phyloP scores from a whole-genome alignment of 2,113 vertebrate species.

The Dipodomys merriami region DNA sequence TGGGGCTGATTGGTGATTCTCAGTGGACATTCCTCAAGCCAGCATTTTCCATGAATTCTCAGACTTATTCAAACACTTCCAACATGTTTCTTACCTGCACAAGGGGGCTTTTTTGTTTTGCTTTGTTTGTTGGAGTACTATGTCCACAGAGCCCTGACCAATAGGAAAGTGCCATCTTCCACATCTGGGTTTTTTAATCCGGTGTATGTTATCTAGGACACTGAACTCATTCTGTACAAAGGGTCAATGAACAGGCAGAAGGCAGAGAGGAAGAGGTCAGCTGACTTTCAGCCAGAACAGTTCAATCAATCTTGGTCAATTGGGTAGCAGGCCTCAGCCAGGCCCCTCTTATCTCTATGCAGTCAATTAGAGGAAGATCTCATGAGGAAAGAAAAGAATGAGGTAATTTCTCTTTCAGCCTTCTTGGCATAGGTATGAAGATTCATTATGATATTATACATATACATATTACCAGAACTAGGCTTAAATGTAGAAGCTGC shows the following conservation, averaged over 20 bases:
- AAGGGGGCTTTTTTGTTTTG: neutral
- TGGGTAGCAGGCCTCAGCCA: conserved; percentile 29
- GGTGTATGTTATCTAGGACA: neutral
- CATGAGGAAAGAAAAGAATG: conserved; percentile 61
- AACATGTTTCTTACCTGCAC: conserved; percentile 22
- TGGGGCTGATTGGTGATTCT: neutral
- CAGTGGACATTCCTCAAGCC: neutral
- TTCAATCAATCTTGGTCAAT: conserved; percentile 54
- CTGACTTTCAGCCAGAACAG: conserved; percentile 28
- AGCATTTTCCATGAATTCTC: neutral
- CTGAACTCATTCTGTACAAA: neutral
- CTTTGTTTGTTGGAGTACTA: neutral
- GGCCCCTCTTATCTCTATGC: conserved; percentile 65
- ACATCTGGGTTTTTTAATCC: neutral
- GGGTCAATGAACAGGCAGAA: conserved; percentile 32
- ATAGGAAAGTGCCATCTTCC: neutral
- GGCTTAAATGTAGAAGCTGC: conserved; percentile 32
- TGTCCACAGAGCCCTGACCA: conserved; percentile 2
- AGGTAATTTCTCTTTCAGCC: conserved; percentile 56
- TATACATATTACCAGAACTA: conserved; percentile 63
- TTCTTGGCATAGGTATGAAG: conserved; percentile 57
- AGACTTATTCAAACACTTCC: neutral
- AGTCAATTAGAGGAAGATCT: conserved; percentile 69
- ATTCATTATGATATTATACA: conserved; percentile 38
- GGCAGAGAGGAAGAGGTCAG: neutral